Conservation (phyloP, 1,140 invertebrate genomes). For the Bombyx mandarina region DNA sequence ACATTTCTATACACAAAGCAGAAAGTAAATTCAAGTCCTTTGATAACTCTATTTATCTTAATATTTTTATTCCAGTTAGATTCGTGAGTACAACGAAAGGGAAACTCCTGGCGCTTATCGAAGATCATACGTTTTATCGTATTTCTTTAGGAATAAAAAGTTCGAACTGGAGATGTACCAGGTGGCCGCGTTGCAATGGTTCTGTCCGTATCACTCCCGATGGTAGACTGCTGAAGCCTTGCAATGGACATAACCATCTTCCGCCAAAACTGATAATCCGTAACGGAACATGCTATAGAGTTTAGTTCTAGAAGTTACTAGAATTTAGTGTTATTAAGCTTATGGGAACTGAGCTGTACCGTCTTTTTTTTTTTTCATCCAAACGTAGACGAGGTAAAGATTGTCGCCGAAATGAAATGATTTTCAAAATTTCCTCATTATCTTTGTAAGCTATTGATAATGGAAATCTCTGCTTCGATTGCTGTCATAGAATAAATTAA, state of each 20-base stretch:
- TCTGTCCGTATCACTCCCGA: neutral
- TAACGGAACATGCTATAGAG: neutral
- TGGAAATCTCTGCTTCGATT: no score
- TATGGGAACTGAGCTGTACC: no score
- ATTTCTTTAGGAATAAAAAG: neutral
- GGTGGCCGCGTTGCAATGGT: neutral
- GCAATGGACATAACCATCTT: conserved; percentile 1
- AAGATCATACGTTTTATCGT: conserved; percentile 1
- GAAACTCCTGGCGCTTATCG: neutral
- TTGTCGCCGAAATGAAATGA: no score
- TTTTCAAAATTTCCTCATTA: no score
- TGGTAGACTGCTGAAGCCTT: neutral
- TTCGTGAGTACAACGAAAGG: neutral
- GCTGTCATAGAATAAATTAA: no score
- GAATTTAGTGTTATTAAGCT: no score
- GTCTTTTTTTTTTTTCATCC: no score
- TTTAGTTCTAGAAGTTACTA: neutral
- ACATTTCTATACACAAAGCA: no score
- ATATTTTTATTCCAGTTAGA: no score
- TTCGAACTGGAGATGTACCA: conserved; percentile 1
- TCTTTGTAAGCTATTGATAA: no score
- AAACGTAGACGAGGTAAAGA: no score
- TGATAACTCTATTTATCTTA: neutral
- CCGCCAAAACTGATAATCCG: conserved; percentile 1
- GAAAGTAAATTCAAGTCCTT: neutral